Evolutionary conservation across 2,888 invertebrate genomes (phyloP), one percentile per base, ranked within the genome.

Genomic region (Agriopis leucophaearia): DNA sequence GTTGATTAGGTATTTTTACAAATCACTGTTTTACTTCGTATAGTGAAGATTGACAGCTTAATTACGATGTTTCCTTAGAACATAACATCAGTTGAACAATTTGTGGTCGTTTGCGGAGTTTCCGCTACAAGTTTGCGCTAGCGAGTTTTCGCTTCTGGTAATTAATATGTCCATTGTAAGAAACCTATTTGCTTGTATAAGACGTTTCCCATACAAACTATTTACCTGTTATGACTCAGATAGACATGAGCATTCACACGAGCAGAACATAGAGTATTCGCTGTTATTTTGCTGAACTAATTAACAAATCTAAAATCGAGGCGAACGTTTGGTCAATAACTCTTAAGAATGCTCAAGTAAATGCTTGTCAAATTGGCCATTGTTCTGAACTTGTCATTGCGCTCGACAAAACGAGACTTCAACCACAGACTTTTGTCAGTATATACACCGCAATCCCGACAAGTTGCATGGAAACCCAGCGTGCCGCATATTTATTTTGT

Each of bases 1-100:
- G 61, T 56, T 35, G 42, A 48, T 55, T 64, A 64, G 38, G 38
- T 62, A 42, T 51, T 44, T 60, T 62, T 55, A 54, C 54, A 54
- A 48, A 61, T 51, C 18, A 27, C 50, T 58, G 63, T 42, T 58
- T 36, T 38, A 47, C 36, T 18, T 40, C 5, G 61, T 57, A 40
- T 13, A 35, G 16, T 35, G 52, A 52, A 40, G 35, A 38, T 60
- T 47, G 67, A 57, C 56, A 44, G 55, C 38, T 55, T 60, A 51
- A 52, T 62, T 70, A 67, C 27, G 38, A 40, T 8, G 18, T 64
- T 64, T 64, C 48, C 40, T 40, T 38, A 35, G 12, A 47, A 45
- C 15, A 5, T 47, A 35, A 2, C 45, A 15, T 15, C 45, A 15
- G 44, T 12, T 15, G 36, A 57, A 57, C 57, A 36, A 10, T 57